Evolutionary conservation across 2,888 invertebrate genomes (phyloP).

Genomic region (Acanthosepion lycidas): DNA sequence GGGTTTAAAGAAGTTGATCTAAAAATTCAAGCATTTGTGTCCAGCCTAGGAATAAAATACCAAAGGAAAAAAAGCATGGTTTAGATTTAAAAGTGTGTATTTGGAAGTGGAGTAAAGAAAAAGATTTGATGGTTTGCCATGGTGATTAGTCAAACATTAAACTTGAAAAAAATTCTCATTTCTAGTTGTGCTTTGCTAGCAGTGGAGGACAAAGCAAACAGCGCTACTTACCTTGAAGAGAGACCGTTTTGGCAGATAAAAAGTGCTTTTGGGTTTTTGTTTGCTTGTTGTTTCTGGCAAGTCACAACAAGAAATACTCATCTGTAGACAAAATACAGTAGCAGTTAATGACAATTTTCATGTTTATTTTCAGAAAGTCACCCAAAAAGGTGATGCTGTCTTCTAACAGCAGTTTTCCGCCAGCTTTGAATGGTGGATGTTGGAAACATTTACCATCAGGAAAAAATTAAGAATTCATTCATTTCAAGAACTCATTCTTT

Average conservation of each 20-base stretch:
- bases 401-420: no score
- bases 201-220: neutral
- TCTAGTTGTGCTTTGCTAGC: no score
- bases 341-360: neutral
- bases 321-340: constrained; percentile 14
- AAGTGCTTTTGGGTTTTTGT: neutral
- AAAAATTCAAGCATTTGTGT: neutral
- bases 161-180: no score
- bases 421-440: no score
- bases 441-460: no score
- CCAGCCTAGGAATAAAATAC: neutral
- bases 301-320: constrained; percentile 39
- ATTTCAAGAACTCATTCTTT: no score
- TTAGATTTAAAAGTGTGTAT: neutral
- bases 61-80: neutral
- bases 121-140: neutral
- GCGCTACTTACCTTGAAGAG: neutral
- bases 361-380: no score
- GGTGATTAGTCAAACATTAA: no score
- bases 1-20: neutral
- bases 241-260: neutral
- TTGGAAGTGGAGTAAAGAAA: neutral
- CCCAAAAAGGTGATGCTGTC: no score
- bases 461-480: no score
- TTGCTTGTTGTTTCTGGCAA: no score